These are phyloP conservation scores for Serripes groenlandicus DNA, from an alignment of 2,888 invertebrate genomes.

Conservation along the genomic window DNA sequence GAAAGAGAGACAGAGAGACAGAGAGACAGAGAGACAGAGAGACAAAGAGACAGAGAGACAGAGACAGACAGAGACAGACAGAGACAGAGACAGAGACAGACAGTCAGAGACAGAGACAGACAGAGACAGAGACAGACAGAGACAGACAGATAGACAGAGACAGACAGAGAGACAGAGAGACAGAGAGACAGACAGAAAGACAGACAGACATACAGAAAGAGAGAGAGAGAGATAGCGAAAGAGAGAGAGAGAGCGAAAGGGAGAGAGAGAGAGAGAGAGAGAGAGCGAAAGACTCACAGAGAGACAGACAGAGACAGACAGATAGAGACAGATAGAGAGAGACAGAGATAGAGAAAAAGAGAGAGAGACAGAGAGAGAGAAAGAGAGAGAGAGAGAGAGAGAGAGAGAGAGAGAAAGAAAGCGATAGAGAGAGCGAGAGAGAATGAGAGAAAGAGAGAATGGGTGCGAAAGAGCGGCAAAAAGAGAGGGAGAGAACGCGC, in stretches of 20 bases:
- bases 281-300: background rate
- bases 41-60: too few species aligned
- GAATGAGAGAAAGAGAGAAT: background rate
- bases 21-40: too few species aligned
- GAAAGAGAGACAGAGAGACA: too few species aligned
- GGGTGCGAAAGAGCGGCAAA: too few species aligned
- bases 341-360: background rate
- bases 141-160: conserved; percentile 3
- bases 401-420: background rate
- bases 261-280: background rate
- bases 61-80: background rate
- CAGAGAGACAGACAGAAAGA: conserved; percentile 1
- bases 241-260: background rate
- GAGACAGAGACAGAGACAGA: background rate
- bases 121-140: conserved; percentile 2
- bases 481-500: background rate
- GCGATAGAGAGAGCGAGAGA: too few species aligned
- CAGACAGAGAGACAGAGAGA: conserved; percentile 10
- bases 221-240: background rate
- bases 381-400: background rate
- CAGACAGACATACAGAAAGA: background rate
- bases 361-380: background rate
- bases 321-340: background rate
- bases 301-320: background rate
- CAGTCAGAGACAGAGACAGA: background rate